phyloP scores from a whole-genome alignment of 2,113 vertebrate species.

The Grammomys surdaster region DNA sequence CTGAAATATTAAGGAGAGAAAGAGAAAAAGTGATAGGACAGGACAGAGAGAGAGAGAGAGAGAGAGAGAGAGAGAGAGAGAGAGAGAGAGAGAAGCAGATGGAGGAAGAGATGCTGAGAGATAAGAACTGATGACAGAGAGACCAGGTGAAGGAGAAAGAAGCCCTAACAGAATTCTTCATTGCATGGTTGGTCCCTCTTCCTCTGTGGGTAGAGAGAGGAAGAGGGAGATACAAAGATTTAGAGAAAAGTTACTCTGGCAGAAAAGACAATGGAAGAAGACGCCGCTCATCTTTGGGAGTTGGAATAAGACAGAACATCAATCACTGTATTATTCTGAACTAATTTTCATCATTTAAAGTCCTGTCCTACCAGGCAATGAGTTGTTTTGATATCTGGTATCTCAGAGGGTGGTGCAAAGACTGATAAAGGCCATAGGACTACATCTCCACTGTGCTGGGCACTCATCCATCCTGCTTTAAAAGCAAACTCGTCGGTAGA shows the following conservation, averaged over 20 bases:
- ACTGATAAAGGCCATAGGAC: neutral
- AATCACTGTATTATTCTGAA: neutral
- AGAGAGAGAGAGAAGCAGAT: neutral
- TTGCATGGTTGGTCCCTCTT: neutral
- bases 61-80: neutral
- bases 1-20: slow-evolving; percentile 44
- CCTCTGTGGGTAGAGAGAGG: neutral
- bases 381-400: slow-evolving; percentile 40
- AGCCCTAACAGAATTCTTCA: neutral
- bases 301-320: neutral
- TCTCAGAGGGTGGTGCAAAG: slow-evolving; percentile 37
- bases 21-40: neutral
- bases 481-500: slow-evolving; percentile 52
- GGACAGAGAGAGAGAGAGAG: neutral
- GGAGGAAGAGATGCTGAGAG: neutral
- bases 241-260: neutral
- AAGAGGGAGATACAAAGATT: neutral
- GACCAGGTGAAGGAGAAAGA: neutral
- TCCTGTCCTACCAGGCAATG: neutral
- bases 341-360: slow-evolving; percentile 19
- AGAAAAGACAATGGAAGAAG: neutral
- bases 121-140: neutral
- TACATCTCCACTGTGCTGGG: neutral
- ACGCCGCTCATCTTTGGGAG: neutral
- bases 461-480: slow-evolving; percentile 32